phyloP scores from a whole-genome alignment of 2,113 vertebrate species.

The Zingel zingel region DNA sequence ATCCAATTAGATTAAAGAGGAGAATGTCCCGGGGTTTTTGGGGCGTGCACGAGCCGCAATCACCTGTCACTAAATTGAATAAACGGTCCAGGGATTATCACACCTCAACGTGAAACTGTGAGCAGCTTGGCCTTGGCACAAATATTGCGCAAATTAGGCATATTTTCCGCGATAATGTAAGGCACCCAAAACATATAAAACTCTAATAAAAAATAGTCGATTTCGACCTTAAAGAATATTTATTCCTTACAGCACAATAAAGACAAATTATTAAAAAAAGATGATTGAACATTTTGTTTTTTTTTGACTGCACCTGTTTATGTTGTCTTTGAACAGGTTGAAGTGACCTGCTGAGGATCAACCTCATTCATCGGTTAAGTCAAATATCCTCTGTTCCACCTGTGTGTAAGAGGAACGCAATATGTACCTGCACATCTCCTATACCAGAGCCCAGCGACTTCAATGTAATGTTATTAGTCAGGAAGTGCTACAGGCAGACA shows the following conservation, averaged over 20 bases:
- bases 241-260: neutral
- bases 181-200: neutral
- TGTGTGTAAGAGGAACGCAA: constrained; percentile 34
- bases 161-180: constrained; percentile 45
- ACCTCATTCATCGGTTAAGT: constrained; percentile 12
- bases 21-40: constrained; percentile 48
- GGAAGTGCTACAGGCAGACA: constrained; percentile 66
- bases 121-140: constrained; percentile 12
- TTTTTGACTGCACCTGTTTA: neutral
- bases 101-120: constrained; percentile 1
- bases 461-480: constrained; percentile 66
- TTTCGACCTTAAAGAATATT: neutral
- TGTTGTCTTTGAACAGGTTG: neutral
- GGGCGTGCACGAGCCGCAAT: constrained; percentile 45
- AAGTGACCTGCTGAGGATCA: constrained; percentile 9
- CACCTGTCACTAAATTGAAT: constrained; percentile 70
- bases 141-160: constrained; percentile 42
- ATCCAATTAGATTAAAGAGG: constrained; percentile 78
- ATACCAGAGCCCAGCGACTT: constrained; percentile 53
- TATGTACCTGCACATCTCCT: constrained; percentile 32
- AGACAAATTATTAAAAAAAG: neutral
- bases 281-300: neutral
- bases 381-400: constrained; percentile 16
- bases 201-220: fast-evolving
- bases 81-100: constrained; percentile 48